A percentile compares a stretch with the other conserved stretches of the same genome.
Conservation (phyloP, 2,113 vertebrate species). For the Ceratotherium simum region DNA sequence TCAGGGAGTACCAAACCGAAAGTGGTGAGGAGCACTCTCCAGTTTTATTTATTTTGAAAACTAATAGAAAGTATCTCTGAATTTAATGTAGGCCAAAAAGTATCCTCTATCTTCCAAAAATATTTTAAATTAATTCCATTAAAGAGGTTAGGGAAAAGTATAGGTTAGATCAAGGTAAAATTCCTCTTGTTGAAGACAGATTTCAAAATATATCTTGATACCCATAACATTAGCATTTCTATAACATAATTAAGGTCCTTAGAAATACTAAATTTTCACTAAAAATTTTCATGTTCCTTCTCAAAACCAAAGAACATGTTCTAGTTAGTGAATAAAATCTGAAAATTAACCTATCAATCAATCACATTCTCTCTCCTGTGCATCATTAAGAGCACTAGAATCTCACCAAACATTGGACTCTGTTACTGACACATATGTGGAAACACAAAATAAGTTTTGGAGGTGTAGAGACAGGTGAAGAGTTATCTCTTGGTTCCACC, state of each 20-base stretch:
- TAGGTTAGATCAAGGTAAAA: constrained; percentile 6
- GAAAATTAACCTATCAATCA: neutral
- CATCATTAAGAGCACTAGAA: neutral
- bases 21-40: neutral
- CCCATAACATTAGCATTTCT: neutral
- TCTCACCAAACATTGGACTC: neutral
- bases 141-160: neutral
- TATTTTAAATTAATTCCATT: constrained; percentile 28
- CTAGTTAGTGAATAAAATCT: neutral
- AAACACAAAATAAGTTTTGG: neutral
- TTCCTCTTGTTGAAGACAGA: neutral
- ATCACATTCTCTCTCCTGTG: neutral
- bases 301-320: neutral
- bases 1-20: neutral
- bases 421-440: neutral
- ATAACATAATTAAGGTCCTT: neutral
- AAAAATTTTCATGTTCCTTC: neutral
- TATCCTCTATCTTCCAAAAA: neutral
- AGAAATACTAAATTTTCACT: neutral
- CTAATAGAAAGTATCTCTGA: neutral
- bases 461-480: neutral
- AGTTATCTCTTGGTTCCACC: neutral
- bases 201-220: constrained; percentile 38
- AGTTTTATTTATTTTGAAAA: constrained; percentile 33
- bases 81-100: constrained; percentile 38